phyloP scores from a whole-genome alignment of 2,113 vertebrate species.

The Corvus moneduloides region DNA sequence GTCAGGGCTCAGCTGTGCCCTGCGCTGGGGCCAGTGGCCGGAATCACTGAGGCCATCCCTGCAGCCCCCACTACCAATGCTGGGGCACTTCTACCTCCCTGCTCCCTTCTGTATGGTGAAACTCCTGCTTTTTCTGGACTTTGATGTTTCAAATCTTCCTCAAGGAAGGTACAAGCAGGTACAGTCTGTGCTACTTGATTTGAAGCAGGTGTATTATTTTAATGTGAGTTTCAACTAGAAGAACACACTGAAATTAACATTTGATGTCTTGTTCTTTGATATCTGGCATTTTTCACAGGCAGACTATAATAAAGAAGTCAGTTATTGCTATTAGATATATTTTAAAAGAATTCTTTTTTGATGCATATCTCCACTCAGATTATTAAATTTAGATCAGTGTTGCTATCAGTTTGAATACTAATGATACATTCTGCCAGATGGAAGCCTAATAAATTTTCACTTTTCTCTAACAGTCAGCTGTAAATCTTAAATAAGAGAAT shows the following conservation, averaged over 20 bases:
- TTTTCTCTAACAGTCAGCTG: constrained; percentile 65
- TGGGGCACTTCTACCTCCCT: background rate
- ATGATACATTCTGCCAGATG: constrained; percentile 75
- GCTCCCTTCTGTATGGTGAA: background rate
- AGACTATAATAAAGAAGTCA: constrained; percentile 76
- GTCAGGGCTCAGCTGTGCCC: background rate
- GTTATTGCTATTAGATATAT: constrained; percentile 74
- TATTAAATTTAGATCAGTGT: constrained; percentile 78
- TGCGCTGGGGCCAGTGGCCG: background rate
- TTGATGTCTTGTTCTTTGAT: constrained; percentile 75
- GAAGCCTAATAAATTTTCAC: constrained; percentile 74
- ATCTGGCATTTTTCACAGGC: constrained; percentile 67
- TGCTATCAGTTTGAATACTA: constrained; percentile 76
- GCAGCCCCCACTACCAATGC: rapidly evolving
- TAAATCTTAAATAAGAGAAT: constrained; percentile 74
- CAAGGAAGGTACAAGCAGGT: background rate
- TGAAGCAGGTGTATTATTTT: background rate
- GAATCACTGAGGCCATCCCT: background rate
- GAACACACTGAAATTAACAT: constrained; percentile 71
- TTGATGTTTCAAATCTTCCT: background rate
- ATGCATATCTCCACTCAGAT: constrained; percentile 68
- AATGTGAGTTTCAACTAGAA: constrained; percentile 55
- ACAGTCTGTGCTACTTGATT: constrained; percentile 6
- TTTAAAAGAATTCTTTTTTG: constrained; percentile 74
- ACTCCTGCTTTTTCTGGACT: background rate